Evolutionary conservation across 2,888 invertebrate genomes (phyloP), one percentile per base, ranked within the genome.

Genomic region (Drosophila sordidula): DNA sequence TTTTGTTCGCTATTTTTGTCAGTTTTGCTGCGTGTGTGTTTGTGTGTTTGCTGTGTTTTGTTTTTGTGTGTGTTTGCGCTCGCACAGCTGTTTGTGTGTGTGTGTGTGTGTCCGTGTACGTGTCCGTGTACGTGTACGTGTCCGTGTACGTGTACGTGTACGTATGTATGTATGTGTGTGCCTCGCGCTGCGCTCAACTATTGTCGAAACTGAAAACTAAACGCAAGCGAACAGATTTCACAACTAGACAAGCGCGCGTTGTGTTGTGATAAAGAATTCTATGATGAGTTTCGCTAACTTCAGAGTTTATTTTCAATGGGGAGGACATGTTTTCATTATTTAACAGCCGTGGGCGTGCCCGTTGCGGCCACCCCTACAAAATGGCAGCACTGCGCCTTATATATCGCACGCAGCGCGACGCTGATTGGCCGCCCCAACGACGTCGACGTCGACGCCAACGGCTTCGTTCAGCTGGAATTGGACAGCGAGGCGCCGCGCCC

Each of bases 231-330:
- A 91, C 90, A 91, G 90, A 92, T 92, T 91, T 91, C 90, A 91
- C 91, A 90, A 91, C 91, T 91, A 91, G 90, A 91, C 91, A 91
- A 91, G 90, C 86, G 91, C 87, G 72, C 88, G 88, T 84, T 89
- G 85, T 90, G 91, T 90, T 91, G 89, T 91, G 91, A 91, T 91
- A 91, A 91, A 92, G 90, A 90, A 91, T 91, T 91, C 91, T 91
- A 90, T 91, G 91, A 91, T 89, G 90, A 91, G 90, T 90, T 90
- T 90, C 80, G 89, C 91, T 90, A 87, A 90, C 90, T 90, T 89
- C 90, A 86, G 81, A 80, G 75, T 80, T 89, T 85, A 87, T 87
- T 89, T 77, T 88, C 80, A 83, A 84, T 84, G 89, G 89, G 85
- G 83, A 89, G 89, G 90, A 90, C 90, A 91, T 75, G 78, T 84